phyloP scores from a whole-genome alignment of 2,888 invertebrate genomes.

The Melikaiella ostensackeni region DNA sequence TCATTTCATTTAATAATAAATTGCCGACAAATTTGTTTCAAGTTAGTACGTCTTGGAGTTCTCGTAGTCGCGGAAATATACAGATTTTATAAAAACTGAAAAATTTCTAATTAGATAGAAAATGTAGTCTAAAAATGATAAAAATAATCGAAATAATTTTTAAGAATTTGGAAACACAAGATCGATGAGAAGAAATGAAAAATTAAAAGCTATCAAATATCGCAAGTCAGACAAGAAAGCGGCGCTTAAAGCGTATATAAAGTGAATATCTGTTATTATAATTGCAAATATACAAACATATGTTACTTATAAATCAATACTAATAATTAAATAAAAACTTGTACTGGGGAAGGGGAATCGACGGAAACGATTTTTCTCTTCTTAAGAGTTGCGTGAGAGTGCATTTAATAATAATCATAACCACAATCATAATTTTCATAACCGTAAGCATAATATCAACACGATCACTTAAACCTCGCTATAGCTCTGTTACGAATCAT shows the following conservation, averaged over 20 bases:
- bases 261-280: constrained; percentile 13
- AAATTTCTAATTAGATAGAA: background rate
- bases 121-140: background rate
- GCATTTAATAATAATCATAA: constrained; percentile 43
- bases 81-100: constrained; percentile 46
- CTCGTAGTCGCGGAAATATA: constrained; percentile 67
- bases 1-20: constrained; percentile 76
- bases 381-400: constrained; percentile 43
- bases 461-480: constrained; percentile 50
- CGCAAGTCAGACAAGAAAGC: constrained; percentile 40
- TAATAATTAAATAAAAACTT: constrained; percentile 45
- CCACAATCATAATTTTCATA: constrained; percentile 45
- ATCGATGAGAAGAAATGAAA: constrained; percentile 18
- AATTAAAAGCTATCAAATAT: constrained; percentile 16
- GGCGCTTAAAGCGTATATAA: constrained; percentile 22
- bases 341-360: constrained; percentile 52
- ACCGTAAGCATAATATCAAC: constrained; percentile 49
- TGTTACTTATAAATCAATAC: constrained; percentile 43
- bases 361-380: constrained; percentile 42
- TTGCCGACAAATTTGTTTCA: constrained; percentile 77
- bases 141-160: background rate
- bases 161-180: background rate
- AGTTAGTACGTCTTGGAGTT: constrained; percentile 74
- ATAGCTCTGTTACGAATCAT: constrained; percentile 45
- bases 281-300: constrained; percentile 42